These are phyloP conservation scores for Drosophila sordidula DNA, from an alignment of 2,888 invertebrate genomes.

Conservation along the genomic window DNA sequence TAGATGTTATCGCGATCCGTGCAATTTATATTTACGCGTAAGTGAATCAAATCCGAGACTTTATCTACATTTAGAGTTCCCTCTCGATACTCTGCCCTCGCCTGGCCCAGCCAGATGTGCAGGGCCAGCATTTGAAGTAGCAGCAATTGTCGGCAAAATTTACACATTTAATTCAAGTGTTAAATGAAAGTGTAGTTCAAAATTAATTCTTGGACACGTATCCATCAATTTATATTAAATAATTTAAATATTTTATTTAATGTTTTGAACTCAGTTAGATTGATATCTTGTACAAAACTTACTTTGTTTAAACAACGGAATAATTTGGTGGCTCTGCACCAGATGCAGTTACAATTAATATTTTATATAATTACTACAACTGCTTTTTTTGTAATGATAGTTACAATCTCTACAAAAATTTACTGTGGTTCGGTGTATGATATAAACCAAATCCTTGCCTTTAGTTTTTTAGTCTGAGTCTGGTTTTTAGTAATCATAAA, in stretches of 20 bases:
- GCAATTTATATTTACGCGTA: constrained; percentile 77
- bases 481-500: too few relatives aligned
- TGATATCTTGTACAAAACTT: background rate
- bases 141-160: background rate
- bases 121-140: background rate
- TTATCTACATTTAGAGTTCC: background rate
- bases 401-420: too few relatives aligned
- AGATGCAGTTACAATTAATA: too few relatives aligned
- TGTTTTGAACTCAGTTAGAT: background rate
- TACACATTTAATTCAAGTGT: background rate
- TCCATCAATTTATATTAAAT: background rate
- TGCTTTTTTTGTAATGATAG: too few relatives aligned
- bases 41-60: background rate
- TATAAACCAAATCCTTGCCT: too few relatives aligned
- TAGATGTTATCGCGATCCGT: constrained; percentile 1
- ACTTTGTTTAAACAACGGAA: background rate
- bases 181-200: background rate
- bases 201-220: background rate
- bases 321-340: too few relatives aligned
- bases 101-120: background rate
- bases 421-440: too few relatives aligned
- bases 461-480: too few relatives aligned
- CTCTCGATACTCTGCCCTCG: too few relatives aligned
- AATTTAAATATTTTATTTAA: background rate
- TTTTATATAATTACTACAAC: too few relatives aligned